phyloP scores from a whole-genome alignment of 2,888 invertebrate genomes.

The Tiliacea aurago region DNA sequence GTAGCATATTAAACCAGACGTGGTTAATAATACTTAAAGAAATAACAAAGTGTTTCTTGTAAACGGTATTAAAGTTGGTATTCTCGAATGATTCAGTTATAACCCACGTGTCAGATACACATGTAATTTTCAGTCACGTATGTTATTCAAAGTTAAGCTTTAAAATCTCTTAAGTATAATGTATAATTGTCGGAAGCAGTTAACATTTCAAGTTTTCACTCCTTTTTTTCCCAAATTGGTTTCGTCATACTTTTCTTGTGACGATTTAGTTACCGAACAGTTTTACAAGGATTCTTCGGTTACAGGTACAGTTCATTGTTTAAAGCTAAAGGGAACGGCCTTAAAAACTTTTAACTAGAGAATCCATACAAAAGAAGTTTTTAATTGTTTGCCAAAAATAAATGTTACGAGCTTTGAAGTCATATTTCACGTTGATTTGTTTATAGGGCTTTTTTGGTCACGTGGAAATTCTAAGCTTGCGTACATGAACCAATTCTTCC shows the following conservation, averaged over 20 bases:
- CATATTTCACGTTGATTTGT: conserved; percentile 16
- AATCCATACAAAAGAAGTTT: conserved; percentile 13
- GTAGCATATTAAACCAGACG: neutral
- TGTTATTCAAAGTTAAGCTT: neutral
- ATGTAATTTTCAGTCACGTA: neutral
- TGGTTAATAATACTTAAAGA: neutral
- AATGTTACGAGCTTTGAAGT: neutral
- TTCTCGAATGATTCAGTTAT: conserved; percentile 24
- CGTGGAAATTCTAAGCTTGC: neutral
- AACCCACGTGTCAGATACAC: neutral
- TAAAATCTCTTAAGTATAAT: too few species aligned
- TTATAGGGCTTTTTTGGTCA: neutral
- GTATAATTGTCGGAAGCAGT: too few species aligned
- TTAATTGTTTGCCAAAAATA: conserved; percentile 23
- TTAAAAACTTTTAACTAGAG: neutral
- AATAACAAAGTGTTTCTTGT: conserved; percentile 4
- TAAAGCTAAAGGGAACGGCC: neutral
- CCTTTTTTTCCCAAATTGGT: neutral
- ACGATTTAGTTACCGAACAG: neutral
- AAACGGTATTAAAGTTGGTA: neutral
- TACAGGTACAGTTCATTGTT: conserved; percentile 2
- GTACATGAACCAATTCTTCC: neutral
- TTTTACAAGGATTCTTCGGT: conserved; percentile 34
- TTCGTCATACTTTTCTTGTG: neutral
- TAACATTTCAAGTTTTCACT: conserved; percentile 10